Base-by-base conservation (phyloP, 2,797 vertebrate species). In the Sebastolobus altivelis region DNA sequence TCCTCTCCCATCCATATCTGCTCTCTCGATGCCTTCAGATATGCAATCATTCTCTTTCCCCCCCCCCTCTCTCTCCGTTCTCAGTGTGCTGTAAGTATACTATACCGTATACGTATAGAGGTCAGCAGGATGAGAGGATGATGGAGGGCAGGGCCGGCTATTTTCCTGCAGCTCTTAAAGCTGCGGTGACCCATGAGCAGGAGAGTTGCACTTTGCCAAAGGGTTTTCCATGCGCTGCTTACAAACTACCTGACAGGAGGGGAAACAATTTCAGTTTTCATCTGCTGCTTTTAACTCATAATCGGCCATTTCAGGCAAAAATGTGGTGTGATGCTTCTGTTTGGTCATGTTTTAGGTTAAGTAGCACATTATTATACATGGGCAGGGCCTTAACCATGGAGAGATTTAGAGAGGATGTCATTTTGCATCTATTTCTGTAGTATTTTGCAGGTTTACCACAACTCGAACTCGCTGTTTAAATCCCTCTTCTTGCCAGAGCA, bases 111-210 rank as follows among this genome's bases (percentile, higher is more conserved):
- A 86, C 35, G 81, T 75, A 72, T 25, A 65, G 90, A 92, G 92
- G 91, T 93, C 89, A 90, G 87, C 37, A 0, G 90, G 92, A 93
- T 89, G 92, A 94, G 92, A 89, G 94, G 92, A 93, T 93, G 92
- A 93, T 94, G 88, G 89, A 93, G 87, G 87, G 83, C 88, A 92
- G 79, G 83, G 68, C 66, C 58, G 54, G 82, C 86, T 87, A 91
- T 93, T 93, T 93, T 92, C 90, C 83, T 88, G 69, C 20, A 72
- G 88, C 91, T 89, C 91, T 94, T 87, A 85, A 90, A 91, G 89
- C 90, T 58, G 82, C 69, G 76, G 71, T 92, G 90, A 93, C 92
- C 91, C 87, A 12, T 79, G 83, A 55, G 72, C 86, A 81, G 78
- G 60, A 87, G 89, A 90, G 90, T 88, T 89, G 88, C 88, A 89